Conservation (phyloP, 37 sponge, comb jelly and placozoan genomes). For the Bolinopsis microptera region DNA sequence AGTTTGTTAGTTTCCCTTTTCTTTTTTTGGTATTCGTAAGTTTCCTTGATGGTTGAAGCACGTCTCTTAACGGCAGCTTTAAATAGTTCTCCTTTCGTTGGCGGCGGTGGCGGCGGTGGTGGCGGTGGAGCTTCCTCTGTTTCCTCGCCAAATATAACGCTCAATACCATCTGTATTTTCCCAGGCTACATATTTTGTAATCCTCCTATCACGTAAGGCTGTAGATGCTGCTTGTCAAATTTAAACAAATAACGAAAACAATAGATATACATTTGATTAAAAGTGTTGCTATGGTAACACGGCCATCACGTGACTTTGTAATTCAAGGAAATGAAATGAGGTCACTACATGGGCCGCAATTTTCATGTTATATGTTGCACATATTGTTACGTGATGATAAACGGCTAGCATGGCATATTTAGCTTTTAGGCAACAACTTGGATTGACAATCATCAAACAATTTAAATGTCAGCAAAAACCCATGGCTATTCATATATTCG, state of each 20-base stretch:
- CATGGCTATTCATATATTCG: too few species aligned
- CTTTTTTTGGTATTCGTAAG: neutral
- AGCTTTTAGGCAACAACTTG: too few species aligned
- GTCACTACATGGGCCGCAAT: neutral
- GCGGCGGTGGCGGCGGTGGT: slow-evolving; percentile 14
- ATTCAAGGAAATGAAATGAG: neutral
- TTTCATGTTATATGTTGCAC: neutral
- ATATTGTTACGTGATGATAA: too few species aligned
- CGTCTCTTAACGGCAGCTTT: neutral
- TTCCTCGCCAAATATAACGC: neutral
- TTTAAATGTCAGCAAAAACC: too few species aligned
- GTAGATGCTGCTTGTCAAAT: neutral
- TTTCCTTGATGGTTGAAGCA: neutral
- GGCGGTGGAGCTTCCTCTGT: neutral
- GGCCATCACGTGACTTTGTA: neutral
- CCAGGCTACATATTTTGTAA: neutral
- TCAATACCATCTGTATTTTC: neutral
- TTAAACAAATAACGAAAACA: neutral
- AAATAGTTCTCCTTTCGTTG: neutral
- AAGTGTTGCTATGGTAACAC: neutral
- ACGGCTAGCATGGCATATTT: too few species aligned
- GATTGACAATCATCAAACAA: too few species aligned
- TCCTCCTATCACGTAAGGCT: too few species aligned
- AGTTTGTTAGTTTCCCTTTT: neutral
- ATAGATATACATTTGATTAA: neutral